Base-by-base conservation (phyloP, 2,797 vertebrate species). In the Valencia hispanica region DNA sequence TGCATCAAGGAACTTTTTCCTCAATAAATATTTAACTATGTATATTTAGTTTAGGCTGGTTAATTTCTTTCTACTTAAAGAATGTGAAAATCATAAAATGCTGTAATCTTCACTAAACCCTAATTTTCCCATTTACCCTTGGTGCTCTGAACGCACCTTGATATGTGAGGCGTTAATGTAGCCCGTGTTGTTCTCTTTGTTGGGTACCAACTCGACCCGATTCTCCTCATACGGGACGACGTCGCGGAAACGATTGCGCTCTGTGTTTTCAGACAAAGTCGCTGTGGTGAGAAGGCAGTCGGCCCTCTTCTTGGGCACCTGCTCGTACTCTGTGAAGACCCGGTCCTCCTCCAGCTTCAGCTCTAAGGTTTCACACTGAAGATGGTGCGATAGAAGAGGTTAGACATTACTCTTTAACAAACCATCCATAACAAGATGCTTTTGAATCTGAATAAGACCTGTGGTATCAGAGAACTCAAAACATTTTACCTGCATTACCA, bases 91-190 rank as follows among this genome's bases (percentile, higher is more conserved):
- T n/a, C 22, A 25, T 39, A 25, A 65, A 65, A 39, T 65, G 61
- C 20, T 41, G 20, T 12, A 25, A 25, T 65, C 36, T 65, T 41
- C 20, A 5, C 5, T 66, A 41, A 66, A 66, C 6, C 36, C 22
- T 10, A 1, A 5, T 51, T 47, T 5, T 0, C 50, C 41, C 36
- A 59, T 68, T 68, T 7, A 71, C 5, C 30, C 39, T 1, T 25
- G 32, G 68, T 32, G 74, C 20, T 53, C 72, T 0, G 5, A 65
- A 77, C 91, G 1, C 89, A 99, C 98, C 98, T 97, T 98, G 87
- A 99, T 95, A 75, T 99, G 98, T 0, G 98, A 99, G 79, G 98
- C 98, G 0, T 99, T 99, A 84, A 99, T 97, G 93, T 99, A 99
- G 78, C 98, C 98, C 0, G 97, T 97, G 81, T 96, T 97, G 85